Percentiles rank a stretch among this genome's conserved stretches.
Conservation (phyloP, 2,888 invertebrate genomes). For the Desoria tigrina region DNA sequence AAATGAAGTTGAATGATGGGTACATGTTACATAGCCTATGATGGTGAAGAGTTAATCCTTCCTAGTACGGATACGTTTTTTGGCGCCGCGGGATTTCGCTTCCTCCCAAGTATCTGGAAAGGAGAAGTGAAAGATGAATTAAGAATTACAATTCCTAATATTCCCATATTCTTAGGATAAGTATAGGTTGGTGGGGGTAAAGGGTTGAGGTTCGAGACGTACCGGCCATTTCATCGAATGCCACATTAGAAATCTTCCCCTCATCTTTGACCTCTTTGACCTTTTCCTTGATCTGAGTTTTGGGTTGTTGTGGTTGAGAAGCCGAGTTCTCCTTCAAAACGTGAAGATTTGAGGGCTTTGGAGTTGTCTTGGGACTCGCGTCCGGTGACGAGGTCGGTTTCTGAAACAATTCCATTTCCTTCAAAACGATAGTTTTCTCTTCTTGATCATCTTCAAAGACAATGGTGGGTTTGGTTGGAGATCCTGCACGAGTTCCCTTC, state of each 20-base stretch:
- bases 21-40: too few species aligned
- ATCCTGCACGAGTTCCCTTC: not conserved
- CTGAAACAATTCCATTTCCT: conserved; percentile 27
- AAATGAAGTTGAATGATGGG: too few species aligned
- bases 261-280: conserved; percentile 13
- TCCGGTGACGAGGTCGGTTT: conserved; percentile 24
- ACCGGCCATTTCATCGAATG: conserved; percentile 65
- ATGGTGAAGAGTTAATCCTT: conserved; percentile 51
- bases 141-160: too few species aligned
- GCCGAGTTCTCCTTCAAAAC: conserved; percentile 51
- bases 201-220: conserved; percentile 55
- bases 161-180: too few species aligned
- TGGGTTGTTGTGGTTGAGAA: too few species aligned
- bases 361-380: conserved; percentile 26
- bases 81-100: conserved; percentile 63
- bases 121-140: too few species aligned
- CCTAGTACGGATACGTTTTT: conserved; percentile 50
- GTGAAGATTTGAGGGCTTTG: conserved; percentile 48
- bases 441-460: conserved; percentile 20
- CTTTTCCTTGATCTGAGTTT: conserved; percentile 23
- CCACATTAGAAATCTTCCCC: conserved; percentile 57
- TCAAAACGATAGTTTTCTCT: conserved; percentile 26
- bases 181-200: too few species aligned
- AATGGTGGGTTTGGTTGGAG: conserved; percentile 62
- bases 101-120: conserved; percentile 72